Conservation (phyloP, 2,797 vertebrate genomes). For the Cirrhinus mrigala region DNA sequence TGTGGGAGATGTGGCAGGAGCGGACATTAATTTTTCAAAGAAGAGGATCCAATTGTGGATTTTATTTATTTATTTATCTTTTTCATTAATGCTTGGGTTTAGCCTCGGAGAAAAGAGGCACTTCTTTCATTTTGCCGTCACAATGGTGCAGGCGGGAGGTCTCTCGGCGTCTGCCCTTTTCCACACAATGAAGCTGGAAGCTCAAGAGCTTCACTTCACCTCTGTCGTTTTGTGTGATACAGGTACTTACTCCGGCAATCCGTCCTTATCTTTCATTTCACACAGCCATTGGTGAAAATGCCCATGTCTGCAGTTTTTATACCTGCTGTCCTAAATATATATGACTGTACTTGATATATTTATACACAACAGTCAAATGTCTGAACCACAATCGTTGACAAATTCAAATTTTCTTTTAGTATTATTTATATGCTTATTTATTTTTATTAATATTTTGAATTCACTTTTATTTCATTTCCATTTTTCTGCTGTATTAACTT, state of each 20-base stretch:
- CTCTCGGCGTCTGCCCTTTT: constrained; percentile 79
- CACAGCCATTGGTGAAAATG: constrained; percentile 21
- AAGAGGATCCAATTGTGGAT: constrained; percentile 77
- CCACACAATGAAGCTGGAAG: constrained; percentile 77
- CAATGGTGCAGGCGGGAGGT: constrained; percentile 77
- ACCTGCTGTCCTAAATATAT: constrained; percentile 15
- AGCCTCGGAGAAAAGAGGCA: constrained; percentile 78
- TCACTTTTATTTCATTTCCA: too few relatives aligned
- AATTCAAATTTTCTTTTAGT: neutral
- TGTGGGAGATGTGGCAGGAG: constrained; percentile 77
- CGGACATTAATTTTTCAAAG: constrained; percentile 83
- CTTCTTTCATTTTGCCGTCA: constrained; percentile 80
- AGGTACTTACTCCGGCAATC: constrained; percentile 44
- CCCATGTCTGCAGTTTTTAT: constrained; percentile 21
- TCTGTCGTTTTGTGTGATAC: constrained; percentile 46
- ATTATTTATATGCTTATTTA: too few relatives aligned
- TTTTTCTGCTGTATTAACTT: too few relatives aligned
- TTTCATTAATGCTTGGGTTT: constrained; percentile 82
- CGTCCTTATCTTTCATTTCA: constrained; percentile 39
- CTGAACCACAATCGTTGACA: neutral
- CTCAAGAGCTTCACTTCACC: constrained; percentile 70
- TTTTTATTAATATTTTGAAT: too few relatives aligned
- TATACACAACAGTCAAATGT: neutral
- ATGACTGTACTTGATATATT: neutral
- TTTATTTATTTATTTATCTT: constrained; percentile 56